Percentiles rank a stretch among this genome's conserved stretches.
Evolutionary conservation across 2,797 vertebrate genomes (phyloP).

Genomic region (Austrolebias charrua): DNA sequence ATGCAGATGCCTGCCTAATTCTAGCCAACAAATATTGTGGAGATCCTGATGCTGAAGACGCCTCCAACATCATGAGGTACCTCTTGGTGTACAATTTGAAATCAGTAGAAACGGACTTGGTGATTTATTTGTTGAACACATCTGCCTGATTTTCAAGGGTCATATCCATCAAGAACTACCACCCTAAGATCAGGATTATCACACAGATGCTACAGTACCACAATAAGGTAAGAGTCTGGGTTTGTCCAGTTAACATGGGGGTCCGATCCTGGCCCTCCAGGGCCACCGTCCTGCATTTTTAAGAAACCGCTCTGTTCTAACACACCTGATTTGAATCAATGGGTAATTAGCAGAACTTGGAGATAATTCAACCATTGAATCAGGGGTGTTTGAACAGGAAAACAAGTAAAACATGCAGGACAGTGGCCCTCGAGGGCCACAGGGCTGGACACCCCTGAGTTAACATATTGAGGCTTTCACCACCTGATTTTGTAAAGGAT

Average conservation of each 20-base stretch:
- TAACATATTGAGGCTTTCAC: not conserved
- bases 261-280: too few species aligned
- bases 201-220: constrained; percentile 99
- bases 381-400: too few species aligned
- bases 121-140: not conserved
- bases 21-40: constrained; percentile 99
- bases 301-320: too few species aligned
- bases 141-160: constrained; percentile 79
- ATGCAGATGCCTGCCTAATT: constrained; percentile 96
- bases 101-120: not conserved
- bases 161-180: constrained; percentile 99
- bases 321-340: too few species aligned
- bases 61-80: constrained; percentile 99
- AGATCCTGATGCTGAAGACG: constrained; percentile 98
- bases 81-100: not conserved
- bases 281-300: too few species aligned
- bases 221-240: constrained; percentile 88
- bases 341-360: too few species aligned
- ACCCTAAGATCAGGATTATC: constrained; percentile 98
- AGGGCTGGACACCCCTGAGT: too few species aligned
- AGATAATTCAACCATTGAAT: too few species aligned
- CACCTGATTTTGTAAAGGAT: too few species aligned
- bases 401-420: too few species aligned
- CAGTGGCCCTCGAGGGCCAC: too few species aligned
- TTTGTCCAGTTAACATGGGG: not conserved